Percentiles rank a stretch among this genome's conserved stretches.
phyloP scores from a whole-genome alignment of 2,113 vertebrate species.

The Peromyscus maniculatus region DNA sequence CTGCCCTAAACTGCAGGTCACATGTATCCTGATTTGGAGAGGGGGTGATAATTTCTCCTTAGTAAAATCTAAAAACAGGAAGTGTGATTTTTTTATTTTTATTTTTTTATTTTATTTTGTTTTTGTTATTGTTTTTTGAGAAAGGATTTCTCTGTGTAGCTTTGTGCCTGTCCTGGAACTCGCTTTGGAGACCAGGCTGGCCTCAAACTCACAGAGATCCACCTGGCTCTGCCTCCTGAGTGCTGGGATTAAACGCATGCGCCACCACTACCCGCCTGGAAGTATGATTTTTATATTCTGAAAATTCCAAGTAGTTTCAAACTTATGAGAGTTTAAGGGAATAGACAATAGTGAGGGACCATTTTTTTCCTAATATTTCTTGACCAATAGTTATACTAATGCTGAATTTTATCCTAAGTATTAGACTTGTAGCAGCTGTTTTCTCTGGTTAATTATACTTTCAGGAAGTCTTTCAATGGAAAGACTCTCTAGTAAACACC shows the following conservation, averaged over 20 bases:
- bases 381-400: background rate
- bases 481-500: background rate
- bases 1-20: background rate
- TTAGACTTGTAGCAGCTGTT: background rate
- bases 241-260: too few relatives aligned
- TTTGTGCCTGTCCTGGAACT: too few relatives aligned
- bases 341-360: background rate
- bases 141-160: too few relatives aligned
- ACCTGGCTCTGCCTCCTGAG: too few relatives aligned
- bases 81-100: background rate
- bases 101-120: too few relatives aligned
- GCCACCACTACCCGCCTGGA: background rate
- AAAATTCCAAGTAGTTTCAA: background rate
- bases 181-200: too few relatives aligned
- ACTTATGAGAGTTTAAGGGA: background rate
- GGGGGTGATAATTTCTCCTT: background rate
- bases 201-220: too few relatives aligned
- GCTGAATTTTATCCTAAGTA: background rate
- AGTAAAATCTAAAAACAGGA: background rate
- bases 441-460: background rate
- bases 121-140: too few relatives aligned
- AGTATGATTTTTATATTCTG: background rate
- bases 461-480: background rate
- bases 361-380: too few relatives aligned
- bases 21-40: background rate